Percentiles rank a stretch among this genome's conserved stretches.
Conservation (phyloP, 2,797 vertebrate genomes). For the Champsocephalus gunnari region DNA sequence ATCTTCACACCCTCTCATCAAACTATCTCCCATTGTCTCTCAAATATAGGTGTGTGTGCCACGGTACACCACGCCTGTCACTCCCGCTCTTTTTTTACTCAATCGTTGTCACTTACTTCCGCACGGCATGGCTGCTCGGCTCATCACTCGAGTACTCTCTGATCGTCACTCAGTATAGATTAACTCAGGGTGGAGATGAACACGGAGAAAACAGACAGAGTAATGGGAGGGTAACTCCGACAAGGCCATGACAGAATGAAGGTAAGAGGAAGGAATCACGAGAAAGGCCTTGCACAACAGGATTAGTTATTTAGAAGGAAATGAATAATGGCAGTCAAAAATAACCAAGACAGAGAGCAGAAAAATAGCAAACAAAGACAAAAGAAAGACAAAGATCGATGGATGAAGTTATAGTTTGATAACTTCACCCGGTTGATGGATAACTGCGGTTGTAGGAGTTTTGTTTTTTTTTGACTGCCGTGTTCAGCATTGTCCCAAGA, state of each 20-base stretch:
- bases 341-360: neutral
- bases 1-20: constrained; percentile 45
- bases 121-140: constrained; percentile 32
- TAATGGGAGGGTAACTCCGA: constrained; percentile 7
- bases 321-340: neutral
- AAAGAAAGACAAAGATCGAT: neutral
- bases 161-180: constrained; percentile 71
- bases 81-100: constrained; percentile 33
- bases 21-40: constrained; percentile 43
- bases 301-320: too few relatives aligned
- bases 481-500: neutral
- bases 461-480: neutral
- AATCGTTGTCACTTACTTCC: constrained; percentile 31
- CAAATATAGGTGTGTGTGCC: constrained; percentile 26
- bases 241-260: constrained; percentile 1
- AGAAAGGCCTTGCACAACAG: neutral
- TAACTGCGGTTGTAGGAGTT: constrained; percentile 17
- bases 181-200: constrained; percentile 54
- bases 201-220: neutral
- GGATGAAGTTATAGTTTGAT: neutral
- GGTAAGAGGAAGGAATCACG: neutral
- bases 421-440: constrained; percentile 20
- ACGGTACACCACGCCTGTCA: constrained; percentile 44
- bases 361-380: neutral
- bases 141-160: constrained; percentile 52